A percentile compares a stretch with the other conserved stretches of the same genome.
Evolutionary conservation across 2,888 invertebrate genomes (phyloP).

Genomic region (Steinernema carpocapsae): DNA sequence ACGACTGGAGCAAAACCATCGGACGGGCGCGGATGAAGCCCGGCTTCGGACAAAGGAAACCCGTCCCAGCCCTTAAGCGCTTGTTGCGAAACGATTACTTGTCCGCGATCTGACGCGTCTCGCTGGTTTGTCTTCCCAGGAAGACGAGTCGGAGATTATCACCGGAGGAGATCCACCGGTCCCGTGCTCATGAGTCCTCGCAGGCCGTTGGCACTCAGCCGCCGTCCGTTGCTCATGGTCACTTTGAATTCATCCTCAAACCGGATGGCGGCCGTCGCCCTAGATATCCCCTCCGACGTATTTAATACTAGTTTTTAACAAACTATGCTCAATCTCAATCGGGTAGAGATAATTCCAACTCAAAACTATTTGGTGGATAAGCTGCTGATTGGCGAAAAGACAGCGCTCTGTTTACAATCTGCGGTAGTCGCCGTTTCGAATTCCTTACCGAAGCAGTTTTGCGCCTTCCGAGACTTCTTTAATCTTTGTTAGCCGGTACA

Average conservation of each 20-base stretch:
- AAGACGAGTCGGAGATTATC: background rate
- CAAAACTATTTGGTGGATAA: background rate
- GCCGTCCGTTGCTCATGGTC: slow-evolving; percentile 9
- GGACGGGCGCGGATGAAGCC: too few species aligned
- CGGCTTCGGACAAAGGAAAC: too few species aligned
- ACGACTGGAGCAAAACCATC: too few species aligned
- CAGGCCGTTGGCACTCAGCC: background rate
- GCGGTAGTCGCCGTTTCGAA: background rate
- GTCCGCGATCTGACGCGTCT: background rate
- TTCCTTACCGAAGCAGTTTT: too few species aligned
- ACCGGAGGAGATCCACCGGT: background rate
- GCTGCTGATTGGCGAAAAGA: slow-evolving; percentile 22
- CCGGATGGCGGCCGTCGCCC: slow-evolving; percentile 27
- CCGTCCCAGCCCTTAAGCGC: background rate
- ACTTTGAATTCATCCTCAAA: slow-evolving; percentile 21
- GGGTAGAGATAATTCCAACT: background rate
- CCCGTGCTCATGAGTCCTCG: background rate
- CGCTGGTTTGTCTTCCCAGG: background rate
- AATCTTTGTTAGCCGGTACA: too few species aligned
- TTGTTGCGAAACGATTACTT: slow-evolving; percentile 5
- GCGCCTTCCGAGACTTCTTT: background rate
- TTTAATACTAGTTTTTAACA: slow-evolving; percentile 33
- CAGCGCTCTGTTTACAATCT: background rate
- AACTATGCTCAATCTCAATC: slow-evolving; percentile 19
- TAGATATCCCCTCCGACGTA: slow-evolving; percentile 28